These are phyloP conservation scores for Embiotoca jacksoni DNA, from an alignment of 2,113 vertebrate species.

Conservation along the genomic window DNA sequence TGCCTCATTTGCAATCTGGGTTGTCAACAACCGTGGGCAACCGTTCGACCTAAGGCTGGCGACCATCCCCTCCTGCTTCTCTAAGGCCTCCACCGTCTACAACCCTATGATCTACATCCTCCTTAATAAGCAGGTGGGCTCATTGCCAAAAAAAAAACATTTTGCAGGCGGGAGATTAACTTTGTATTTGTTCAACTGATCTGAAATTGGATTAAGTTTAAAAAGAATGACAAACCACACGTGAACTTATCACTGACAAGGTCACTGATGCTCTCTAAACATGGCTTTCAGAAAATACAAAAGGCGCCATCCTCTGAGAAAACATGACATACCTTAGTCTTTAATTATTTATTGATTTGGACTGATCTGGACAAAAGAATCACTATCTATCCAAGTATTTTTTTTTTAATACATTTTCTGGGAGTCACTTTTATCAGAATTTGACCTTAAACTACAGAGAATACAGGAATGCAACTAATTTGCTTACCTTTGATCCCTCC, in stretches of 20 bases:
- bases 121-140: conserved; percentile 84
- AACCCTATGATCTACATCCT: conserved; percentile 86
- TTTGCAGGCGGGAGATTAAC: neutral
- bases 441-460: too few species aligned
- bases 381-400: too few species aligned
- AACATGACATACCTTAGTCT: neutral
- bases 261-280: conserved; percentile 10
- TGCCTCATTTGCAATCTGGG: conserved; percentile 80
- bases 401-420: too few species aligned
- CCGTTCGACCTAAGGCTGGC: conserved; percentile 79
- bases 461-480: too few species aligned
- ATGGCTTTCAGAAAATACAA: neutral
- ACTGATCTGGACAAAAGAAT: too few species aligned
- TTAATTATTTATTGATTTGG: too few species aligned
- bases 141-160: neutral
- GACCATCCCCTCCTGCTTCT: conserved; percentile 81
- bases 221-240: too few species aligned
- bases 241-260: too few species aligned
- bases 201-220: neutral
- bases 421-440: too few species aligned
- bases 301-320: neutral
- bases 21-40: conserved; percentile 74
- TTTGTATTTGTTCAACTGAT: neutral
- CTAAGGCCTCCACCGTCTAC: conserved; percentile 85
- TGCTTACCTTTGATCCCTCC: neutral